Percentiles rank a stretch among this genome's conserved stretches.
phyloP scores from a whole-genome alignment of 2,797 vertebrate genomes.

The Catostomus latipinnis region DNA sequence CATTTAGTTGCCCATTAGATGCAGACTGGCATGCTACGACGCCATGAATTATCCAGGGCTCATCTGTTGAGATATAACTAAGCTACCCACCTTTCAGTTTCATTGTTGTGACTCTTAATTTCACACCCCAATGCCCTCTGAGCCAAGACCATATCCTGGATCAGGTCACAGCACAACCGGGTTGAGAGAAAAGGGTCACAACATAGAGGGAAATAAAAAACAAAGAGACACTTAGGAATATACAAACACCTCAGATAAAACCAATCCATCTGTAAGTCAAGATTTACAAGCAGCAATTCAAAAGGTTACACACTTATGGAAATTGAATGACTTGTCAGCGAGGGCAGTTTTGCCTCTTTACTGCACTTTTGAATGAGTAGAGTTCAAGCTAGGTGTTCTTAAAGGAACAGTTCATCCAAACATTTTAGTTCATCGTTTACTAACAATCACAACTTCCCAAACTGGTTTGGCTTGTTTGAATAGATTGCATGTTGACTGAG shows the following conservation, averaged over 20 bases:
- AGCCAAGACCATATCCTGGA: constrained; percentile 47
- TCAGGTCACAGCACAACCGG: constrained; percentile 3
- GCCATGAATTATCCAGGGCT: constrained; percentile 52
- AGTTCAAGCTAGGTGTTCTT: constrained; percentile 10
- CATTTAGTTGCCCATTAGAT: constrained; percentile 46
- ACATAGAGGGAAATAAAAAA: constrained; percentile 21
- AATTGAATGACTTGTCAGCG: constrained; percentile 13
- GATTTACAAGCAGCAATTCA: constrained; percentile 20
- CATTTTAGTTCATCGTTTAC: too few species aligned
- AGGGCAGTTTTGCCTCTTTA: constrained; percentile 30
- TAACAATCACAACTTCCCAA: too few species aligned
- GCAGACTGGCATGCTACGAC: constrained; percentile 21
- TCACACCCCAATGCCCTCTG: constrained; percentile 41
- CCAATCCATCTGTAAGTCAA: constrained; percentile 1
- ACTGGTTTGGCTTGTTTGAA: too few species aligned
- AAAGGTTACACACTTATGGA: constrained; percentile 33
- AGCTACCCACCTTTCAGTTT: constrained; percentile 35
- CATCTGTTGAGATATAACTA: constrained; percentile 40
- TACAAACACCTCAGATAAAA: background rate
- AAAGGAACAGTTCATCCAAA: background rate
- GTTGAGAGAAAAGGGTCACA: constrained; percentile 1
- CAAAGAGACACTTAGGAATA: background rate
- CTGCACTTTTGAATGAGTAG: constrained; percentile 13
- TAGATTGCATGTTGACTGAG: too few species aligned
- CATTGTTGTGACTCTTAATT: constrained; percentile 55